Evolutionary conservation across 2,888 invertebrate species (phyloP), one percentile per base, ranked within the genome.

Genomic region (Asteroscopus sphinx): DNA sequence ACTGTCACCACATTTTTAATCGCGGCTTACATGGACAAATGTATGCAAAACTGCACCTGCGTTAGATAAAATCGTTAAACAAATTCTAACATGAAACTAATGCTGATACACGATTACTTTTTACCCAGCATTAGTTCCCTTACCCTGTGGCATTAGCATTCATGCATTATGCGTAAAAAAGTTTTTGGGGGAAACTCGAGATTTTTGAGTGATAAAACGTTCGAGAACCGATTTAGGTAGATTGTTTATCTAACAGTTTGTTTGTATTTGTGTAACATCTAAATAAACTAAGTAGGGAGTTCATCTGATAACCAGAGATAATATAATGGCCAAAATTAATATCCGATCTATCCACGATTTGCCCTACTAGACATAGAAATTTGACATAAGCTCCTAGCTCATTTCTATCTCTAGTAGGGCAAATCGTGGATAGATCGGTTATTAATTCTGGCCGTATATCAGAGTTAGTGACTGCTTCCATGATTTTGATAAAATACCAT

Each of bases 1-100:
- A 45, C n/a, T 17, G n/a, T 42, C 3, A 17, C 8, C 32, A 28
- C 25, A 32, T 16, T 48, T 21, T 21, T 32, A 37, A 65, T 33
- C 48, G 15, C 28, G 11, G 55, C 17, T 52, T 12, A 26, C 1
- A n/a, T 28, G 11, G 16, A 7, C 15, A 21, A 57, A 17, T 39
- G 67, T 80, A 83, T 84, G 81, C 83, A 81, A 82, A 83, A 68
- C 59, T 81, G 79, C 86, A 86, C 86, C 85, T 86, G 76, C 40
- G 52, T 54, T 46, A 51, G 76, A 76, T 76, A 55, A 5, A 11
- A 75, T 76, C 75, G 33, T 79, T 73, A 72, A 76, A 64, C 57
- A 66, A 58, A 60, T 78, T 85, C 88, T 87, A 89, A 87, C 76
- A 75, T 67, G 61, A 56, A 71, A 66, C 68, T 73, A 74, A 69